These are phyloP conservation scores for Apeira syringaria DNA, from an alignment of 2,888 invertebrate genomes.

Conservation along the genomic window DNA sequence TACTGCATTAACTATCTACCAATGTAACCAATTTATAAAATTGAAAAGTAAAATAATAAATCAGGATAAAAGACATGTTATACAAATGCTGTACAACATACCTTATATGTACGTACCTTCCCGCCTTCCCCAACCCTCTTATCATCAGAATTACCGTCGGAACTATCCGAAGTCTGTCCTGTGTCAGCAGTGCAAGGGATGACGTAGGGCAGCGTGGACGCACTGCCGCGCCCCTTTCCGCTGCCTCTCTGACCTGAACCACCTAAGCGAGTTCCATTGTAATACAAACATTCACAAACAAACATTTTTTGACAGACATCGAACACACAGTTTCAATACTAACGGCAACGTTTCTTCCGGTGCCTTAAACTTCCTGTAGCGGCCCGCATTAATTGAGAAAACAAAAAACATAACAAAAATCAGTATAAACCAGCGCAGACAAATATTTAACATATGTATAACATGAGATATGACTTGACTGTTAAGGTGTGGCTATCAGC, in stretches of 20 bases:
- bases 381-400: slow-evolving; percentile 5
- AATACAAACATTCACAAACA: slow-evolving; percentile 6
- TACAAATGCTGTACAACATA: slow-evolving; percentile 34
- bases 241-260: slow-evolving; percentile 65
- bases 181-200: slow-evolving; percentile 73
- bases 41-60: slow-evolving; percentile 27
- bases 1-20: slow-evolving; percentile 8
- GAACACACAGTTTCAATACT: slow-evolving; percentile 17
- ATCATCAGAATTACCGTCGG: slow-evolving; percentile 69
- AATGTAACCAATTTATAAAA: slow-evolving; percentile 24
- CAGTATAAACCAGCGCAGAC: neutral
- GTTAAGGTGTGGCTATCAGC: too few relatives aligned
- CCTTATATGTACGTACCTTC: slow-evolving; percentile 59
- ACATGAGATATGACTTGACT: too few relatives aligned
- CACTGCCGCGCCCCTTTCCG: slow-evolving; percentile 71
- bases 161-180: slow-evolving; percentile 74
- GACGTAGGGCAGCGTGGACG: slow-evolving; percentile 73
- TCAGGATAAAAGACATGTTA: slow-evolving; percentile 28
- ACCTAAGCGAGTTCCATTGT: slow-evolving; percentile 15
- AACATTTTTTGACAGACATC: slow-evolving; percentile 11
- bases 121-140: slow-evolving; percentile 60
- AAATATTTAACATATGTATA: neutral
- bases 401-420: slow-evolving; percentile 14
- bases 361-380: slow-evolving; percentile 3
- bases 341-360: slow-evolving; percentile 10